Evolutionary conservation across 2,888 invertebrate species (phyloP).

Genomic region (Unio delphinus): DNA sequence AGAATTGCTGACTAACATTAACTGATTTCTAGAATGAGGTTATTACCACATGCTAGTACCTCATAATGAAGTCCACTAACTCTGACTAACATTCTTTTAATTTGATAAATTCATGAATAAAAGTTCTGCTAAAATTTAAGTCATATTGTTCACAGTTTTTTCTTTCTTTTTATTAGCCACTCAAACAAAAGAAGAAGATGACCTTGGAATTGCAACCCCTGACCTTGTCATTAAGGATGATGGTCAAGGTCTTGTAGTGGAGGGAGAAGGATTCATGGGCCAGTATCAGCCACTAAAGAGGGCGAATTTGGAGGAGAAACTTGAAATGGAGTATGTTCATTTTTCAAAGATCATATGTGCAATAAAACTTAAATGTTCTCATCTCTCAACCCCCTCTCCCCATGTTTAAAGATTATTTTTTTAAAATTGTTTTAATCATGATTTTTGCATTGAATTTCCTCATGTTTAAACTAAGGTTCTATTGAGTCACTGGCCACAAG

Average conservation of each 20-base stretch:
- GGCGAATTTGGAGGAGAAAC: conserved; percentile 65
- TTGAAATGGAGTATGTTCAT: conserved; percentile 64
- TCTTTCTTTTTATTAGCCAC: conserved; percentile 37
- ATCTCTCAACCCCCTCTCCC: background rate
- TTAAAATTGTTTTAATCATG: background rate
- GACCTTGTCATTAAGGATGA: conserved; percentile 54
- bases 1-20: no score
- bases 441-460: no score
- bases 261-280: conserved; percentile 65
- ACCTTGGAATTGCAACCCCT: conserved; percentile 65
- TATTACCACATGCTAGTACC: no score
- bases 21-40: no score
- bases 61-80: no score
- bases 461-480: no score
- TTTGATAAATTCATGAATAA: no score
- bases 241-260: conserved; percentile 41
- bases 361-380: background rate
- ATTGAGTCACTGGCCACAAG: no score
- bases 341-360: background rate
- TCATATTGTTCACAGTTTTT: background rate
- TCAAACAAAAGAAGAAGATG: conserved; percentile 61
- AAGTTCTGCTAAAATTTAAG: no score
- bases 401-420: background rate
- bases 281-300: conserved; percentile 61
- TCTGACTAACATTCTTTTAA: no score